phyloP scores from a whole-genome alignment of 2,113 vertebrate genomes.

The Vicugna pacos region DNA sequence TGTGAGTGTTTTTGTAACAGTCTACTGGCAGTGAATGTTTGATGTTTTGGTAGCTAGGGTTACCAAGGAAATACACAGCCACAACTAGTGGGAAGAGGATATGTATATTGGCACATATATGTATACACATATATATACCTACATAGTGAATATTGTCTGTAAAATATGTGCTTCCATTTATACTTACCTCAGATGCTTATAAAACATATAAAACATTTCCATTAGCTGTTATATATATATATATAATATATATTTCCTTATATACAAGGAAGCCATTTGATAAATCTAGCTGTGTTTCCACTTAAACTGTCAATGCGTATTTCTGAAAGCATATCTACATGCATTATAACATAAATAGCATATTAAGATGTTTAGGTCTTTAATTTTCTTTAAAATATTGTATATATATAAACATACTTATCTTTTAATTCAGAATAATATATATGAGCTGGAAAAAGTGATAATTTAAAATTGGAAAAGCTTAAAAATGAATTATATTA shows the following conservation, averaged over 20 bases:
- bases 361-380: background rate
- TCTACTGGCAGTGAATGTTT: background rate
- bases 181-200: background rate
- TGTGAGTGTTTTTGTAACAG: background rate
- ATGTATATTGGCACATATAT: rapidly evolving
- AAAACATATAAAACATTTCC: background rate
- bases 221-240: no score
- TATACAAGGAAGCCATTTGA: background rate
- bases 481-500: background rate
- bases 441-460: background rate
- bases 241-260: background rate
- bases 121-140: background rate
- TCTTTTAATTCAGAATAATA: background rate
- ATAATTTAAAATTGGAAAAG: background rate
- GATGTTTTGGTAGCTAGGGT: background rate
- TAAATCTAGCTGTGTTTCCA: background rate
- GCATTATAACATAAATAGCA: background rate
- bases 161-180: background rate
- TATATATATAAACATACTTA: background rate
- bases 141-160: background rate
- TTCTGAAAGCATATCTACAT: background rate
- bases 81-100: background rate
- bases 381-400: background rate
- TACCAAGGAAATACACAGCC: background rate
- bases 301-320: background rate